Percentiles rank a stretch among this genome's conserved stretches.
phyloP scores from a whole-genome alignment of 2,797 vertebrate genomes.

The Ispidina picta region DNA sequence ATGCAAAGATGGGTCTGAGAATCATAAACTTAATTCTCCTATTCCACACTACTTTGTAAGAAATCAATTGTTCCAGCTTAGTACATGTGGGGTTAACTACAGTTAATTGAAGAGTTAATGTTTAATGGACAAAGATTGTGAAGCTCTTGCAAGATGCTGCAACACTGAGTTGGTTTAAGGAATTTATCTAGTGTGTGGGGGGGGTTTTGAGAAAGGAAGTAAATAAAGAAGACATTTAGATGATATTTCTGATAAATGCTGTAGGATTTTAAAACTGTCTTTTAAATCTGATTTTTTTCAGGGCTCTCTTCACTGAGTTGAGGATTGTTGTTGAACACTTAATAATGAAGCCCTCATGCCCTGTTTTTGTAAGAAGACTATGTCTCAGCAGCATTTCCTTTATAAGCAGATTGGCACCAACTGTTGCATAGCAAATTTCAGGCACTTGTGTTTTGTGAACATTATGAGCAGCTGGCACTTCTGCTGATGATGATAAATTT shows the following conservation, averaged over 20 bases:
- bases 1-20: not conserved
- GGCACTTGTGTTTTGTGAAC: constrained; percentile 62
- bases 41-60: not conserved
- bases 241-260: not conserved
- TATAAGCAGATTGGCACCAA: constrained; percentile 95
- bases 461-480: constrained; percentile 79
- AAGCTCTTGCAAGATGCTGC: not conserved
- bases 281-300: constrained; percentile 73
- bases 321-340: constrained; percentile 94
- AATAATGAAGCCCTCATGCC: constrained; percentile 95
- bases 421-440: constrained; percentile 83
- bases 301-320: constrained; percentile 94
- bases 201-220: not conserved
- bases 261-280: constrained; percentile 37
- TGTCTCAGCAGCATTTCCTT: constrained; percentile 96
- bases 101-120: not conserved
- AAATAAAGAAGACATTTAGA: not conserved
- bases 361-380: constrained; percentile 92
- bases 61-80: not conserved
- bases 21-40: not conserved
- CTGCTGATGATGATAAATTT: constrained; percentile 71
- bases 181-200: not conserved
- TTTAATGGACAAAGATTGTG: not conserved
- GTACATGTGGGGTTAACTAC: not conserved
- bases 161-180: not conserved